Evolutionary conservation across 2,888 invertebrate species (phyloP).

Genomic region (Pyrochroa serraticornis): DNA sequence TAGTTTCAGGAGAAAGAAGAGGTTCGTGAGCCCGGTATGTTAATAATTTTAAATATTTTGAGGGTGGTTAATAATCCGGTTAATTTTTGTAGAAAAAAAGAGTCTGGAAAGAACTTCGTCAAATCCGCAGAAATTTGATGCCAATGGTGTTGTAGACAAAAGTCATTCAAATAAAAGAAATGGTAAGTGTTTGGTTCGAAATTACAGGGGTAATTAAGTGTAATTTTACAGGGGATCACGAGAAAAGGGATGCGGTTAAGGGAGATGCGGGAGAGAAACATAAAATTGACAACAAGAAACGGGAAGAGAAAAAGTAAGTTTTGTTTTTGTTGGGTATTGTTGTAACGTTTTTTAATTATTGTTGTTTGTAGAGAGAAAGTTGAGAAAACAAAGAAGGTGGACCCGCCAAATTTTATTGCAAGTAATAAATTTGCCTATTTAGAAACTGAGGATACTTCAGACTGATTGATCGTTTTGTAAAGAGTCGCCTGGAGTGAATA

Average conservation of each 20-base stretch:
- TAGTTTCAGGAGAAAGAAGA: neutral
- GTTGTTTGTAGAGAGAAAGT: constrained; percentile 49
- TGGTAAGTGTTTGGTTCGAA: constrained; percentile 28
- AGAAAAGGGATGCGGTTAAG: constrained; percentile 34
- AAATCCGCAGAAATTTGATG: constrained; percentile 12
- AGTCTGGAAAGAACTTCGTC: constrained; percentile 10
- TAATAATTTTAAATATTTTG: neutral
- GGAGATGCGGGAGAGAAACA: constrained; percentile 33
- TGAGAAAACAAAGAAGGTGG: constrained; percentile 70
- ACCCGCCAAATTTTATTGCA: constrained; percentile 77
- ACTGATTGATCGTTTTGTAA: constrained; percentile 27
- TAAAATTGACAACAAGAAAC: constrained; percentile 37
- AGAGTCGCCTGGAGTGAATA: constrained; percentile 17
- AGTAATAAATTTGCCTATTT: constrained; percentile 79
- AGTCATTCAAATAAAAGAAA: constrained; percentile 27
- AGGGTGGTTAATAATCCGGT: neutral
- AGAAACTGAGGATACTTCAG: constrained; percentile 64
- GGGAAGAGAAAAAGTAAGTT: constrained; percentile 43
- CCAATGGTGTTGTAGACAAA: constrained; percentile 25
- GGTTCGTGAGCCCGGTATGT: constrained; percentile 12
- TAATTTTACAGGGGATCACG: constrained; percentile 38
- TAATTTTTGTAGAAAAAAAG: constrained; percentile 14
- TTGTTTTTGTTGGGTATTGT: constrained; percentile 2
- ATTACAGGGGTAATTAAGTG: neutral
- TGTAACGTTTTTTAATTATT: constrained; percentile 19